These are phyloP conservation scores for Holotrichia oblita DNA, from an alignment of 1,140 invertebrate genomes.

Conservation along the genomic window DNA sequence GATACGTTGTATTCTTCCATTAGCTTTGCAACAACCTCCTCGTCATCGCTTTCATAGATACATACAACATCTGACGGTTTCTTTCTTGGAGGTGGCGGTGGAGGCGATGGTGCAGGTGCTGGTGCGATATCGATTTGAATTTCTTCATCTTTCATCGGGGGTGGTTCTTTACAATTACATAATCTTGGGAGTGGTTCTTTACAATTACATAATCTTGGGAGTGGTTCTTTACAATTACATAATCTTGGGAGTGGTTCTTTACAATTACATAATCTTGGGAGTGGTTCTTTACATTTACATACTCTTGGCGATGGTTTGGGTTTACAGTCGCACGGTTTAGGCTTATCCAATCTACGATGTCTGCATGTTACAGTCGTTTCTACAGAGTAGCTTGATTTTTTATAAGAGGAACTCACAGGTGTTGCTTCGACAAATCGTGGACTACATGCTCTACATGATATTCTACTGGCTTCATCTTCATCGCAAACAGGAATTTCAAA, in stretches of 20 bases:
- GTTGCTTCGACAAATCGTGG: not conserved
- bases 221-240: too few relatives aligned
- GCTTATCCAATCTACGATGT: not conserved
- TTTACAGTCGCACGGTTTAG: not conserved
- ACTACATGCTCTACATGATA: not conserved
- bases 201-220: too few relatives aligned
- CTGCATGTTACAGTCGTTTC: not conserved
- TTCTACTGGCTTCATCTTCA: not conserved
- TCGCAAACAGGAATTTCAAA: slow-evolving; percentile 41
- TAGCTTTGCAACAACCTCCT: too few relatives aligned
- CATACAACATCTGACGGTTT: not conserved
- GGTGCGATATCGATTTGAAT: not conserved
- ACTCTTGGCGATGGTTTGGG: not conserved
- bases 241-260: too few relatives aligned
- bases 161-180: too few relatives aligned
- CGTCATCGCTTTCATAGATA: not conserved
- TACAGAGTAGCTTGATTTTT: not conserved
- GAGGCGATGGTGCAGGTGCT: too few relatives aligned
- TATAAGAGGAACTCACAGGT: not conserved
- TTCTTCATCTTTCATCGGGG: not conserved
- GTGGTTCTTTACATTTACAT: not conserved
- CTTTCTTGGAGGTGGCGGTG: not conserved
- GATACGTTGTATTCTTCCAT: too few relatives aligned
- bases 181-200: too few relatives aligned
- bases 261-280: too few relatives aligned